A percentile compares a stretch with the other conserved stretches of the same genome.
Evolutionary conservation across 2,797 vertebrate genomes (phyloP).

Genomic region (Chrysocyon brachyurus): DNA sequence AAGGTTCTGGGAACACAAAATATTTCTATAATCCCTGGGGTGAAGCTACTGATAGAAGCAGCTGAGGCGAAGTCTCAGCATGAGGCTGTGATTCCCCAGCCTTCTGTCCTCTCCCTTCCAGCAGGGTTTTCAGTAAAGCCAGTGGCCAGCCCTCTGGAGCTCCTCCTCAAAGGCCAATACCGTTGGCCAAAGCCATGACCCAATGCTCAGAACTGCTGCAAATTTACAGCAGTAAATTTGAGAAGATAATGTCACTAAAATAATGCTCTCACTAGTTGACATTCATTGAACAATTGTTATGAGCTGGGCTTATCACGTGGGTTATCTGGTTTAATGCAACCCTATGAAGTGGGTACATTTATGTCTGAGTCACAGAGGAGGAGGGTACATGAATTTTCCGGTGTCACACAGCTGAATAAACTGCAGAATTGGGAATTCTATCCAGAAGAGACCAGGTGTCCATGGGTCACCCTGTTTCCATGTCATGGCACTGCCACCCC

Average conservation of each 20-base stretch:
- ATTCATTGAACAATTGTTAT: neutral
- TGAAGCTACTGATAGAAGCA: slow-evolving; percentile 55
- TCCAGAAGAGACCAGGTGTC: neutral
- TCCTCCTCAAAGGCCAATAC: neutral
- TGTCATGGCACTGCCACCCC: neutral
- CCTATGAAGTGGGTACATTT: neutral
- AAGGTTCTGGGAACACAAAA: slow-evolving; percentile 67
- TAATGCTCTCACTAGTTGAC: neutral
- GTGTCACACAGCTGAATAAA: neutral
- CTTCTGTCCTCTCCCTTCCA: neutral
- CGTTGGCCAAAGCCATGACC: neutral
- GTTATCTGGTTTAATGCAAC: neutral
- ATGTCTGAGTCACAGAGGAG: neutral
- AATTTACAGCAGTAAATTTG: neutral
- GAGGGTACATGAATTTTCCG: neutral
- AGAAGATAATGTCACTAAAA: neutral
- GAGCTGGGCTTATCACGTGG: accelerated
- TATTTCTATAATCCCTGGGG: slow-evolving; percentile 70
- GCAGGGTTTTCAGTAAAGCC: slow-evolving; percentile 9
- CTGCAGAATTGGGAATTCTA: neutral
- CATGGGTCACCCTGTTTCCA: neutral
- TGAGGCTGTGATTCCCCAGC: neutral
- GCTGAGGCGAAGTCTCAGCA: slow-evolving; percentile 24
- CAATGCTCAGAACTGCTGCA: neutral
- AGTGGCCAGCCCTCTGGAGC: neutral